Evolutionary conservation across 2,888 invertebrate species (phyloP), one percentile per base, ranked within the genome.

Genomic region (Acleris literana): DNA sequence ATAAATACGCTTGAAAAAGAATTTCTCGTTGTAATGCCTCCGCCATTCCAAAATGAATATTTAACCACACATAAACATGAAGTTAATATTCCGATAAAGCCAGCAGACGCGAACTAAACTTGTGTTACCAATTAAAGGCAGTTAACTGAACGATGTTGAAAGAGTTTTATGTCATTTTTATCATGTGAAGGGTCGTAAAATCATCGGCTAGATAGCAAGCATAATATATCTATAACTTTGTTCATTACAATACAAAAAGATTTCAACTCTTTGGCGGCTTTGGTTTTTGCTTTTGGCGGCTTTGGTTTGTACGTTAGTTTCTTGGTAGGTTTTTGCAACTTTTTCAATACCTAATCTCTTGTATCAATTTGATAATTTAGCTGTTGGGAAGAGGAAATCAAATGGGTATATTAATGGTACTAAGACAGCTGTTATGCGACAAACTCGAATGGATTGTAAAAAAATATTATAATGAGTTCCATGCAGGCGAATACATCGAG

Each of bases 81-180:
- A 53, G 22, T 17, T 39, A 63, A 16, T 43, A 39, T n/a, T 46
- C 58, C 48, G 48, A 43, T 49, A 43, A 51, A 54, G 55, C 54
- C 29, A 7, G 55, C 43, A 33, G 61, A 44, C 25, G 33, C 52
- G n/a, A 61, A 60, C 44, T n/a, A 43, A 55, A 57, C 46, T 22
- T 43, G 43, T 29, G 64, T 54, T 5, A 29, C 55, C 66, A 66
- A 66, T 66, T 66, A 66, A 39, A 56, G 56, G 7, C 39, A 52
- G 56, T 44, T 48, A 57, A 57, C 62, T 18, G 46, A 62, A 52
- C 62, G 56, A 57, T 57, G 64, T 64, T 46, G 57, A 48, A 57
- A 62, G 49, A 53, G 17, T 66, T 65, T 66, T 62, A 66, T 57
- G 66, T 39, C 62, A 57, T 56, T 66, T 66, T 66, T 66, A 66